These are phyloP conservation scores for Chelonia mydas DNA, from an alignment of 2,797 vertebrate species.

Conservation along the genomic window DNA sequence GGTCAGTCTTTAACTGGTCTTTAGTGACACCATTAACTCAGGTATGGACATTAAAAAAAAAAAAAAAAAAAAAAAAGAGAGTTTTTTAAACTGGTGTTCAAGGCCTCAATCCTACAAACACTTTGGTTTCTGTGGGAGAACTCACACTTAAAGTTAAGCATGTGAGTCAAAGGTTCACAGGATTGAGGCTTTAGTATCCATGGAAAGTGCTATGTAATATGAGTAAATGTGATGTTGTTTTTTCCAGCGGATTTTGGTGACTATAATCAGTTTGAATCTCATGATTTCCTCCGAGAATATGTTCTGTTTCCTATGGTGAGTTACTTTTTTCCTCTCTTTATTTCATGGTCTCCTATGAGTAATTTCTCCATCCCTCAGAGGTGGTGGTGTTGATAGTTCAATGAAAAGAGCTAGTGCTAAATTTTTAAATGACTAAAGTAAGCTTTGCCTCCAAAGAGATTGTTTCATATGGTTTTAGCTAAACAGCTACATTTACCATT, in stretches of 20 bases:
- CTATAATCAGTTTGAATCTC: conserved; percentile 92
- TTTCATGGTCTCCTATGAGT: conserved; percentile 27
- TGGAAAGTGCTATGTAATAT: conserved; percentile 39
- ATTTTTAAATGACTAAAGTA: conserved; percentile 1
- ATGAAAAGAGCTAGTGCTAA: background rate
- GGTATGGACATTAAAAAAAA: background rate
- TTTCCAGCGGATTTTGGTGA: conserved; percentile 94
- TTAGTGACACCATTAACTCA: conserved; percentile 39
- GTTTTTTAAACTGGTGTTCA: background rate
- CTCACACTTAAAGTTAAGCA: conserved; percentile 20
- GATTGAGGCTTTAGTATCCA: conserved; percentile 28
- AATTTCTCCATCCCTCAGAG: conserved; percentile 31
- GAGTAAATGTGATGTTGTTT: conserved; percentile 52
- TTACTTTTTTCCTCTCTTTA: conserved; percentile 26
- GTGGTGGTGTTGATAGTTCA: conserved; percentile 4
- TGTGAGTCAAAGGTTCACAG: conserved; percentile 14
- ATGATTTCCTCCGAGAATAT: conserved; percentile 96
- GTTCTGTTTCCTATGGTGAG: conserved; percentile 98
- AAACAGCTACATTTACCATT: background rate
- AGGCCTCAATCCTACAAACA: background rate
- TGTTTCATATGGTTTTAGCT: background rate
- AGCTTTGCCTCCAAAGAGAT: background rate
- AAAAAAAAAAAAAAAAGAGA: background rate
- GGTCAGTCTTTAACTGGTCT: conserved; percentile 7
- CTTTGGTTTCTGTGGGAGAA: background rate